A percentile compares a stretch with the other conserved stretches of the same genome.
These are phyloP conservation scores for Actinemys pallida DNA, from an alignment of 2,113 vertebrate genomes.

Conservation along the genomic window DNA sequence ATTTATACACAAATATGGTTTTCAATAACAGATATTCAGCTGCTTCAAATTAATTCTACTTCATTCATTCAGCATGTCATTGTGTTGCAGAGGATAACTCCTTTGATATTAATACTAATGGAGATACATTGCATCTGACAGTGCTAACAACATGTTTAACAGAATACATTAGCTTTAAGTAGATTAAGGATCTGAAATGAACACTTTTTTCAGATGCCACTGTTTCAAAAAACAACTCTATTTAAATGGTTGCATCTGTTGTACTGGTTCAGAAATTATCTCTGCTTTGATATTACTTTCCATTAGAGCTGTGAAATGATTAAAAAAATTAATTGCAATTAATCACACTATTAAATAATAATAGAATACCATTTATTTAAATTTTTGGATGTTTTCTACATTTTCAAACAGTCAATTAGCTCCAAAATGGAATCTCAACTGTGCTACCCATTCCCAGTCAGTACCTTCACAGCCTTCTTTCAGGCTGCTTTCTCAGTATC, in stretches of 20 bases:
- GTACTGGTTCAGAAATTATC: constrained; percentile 52
- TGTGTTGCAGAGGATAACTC: constrained; percentile 34
- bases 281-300: constrained; percentile 12
- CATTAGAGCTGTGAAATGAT: neutral
- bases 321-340: no score
- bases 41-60: constrained; percentile 45
- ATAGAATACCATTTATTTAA: no score
- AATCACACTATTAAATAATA: no score
- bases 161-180: constrained; percentile 50
- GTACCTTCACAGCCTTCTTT: no score
- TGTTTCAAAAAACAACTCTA: constrained; percentile 35
- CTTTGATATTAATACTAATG: constrained; percentile 60
- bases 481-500: no score
- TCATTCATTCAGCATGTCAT: constrained; percentile 48
- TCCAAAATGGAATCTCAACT: no score
- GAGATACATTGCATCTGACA: constrained; percentile 62
- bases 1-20: constrained; percentile 41
- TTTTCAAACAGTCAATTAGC: no score
- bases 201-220: neutral
- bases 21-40: constrained; percentile 30
- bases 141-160: constrained; percentile 65
- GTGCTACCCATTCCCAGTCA: no score
- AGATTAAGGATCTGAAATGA: constrained; percentile 37
- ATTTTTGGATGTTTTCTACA: no score
- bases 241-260: constrained; percentile 20